These are phyloP conservation scores for Pollenia amentaria DNA, from an alignment of 2,888 invertebrate genomes.

Conservation along the genomic window DNA sequence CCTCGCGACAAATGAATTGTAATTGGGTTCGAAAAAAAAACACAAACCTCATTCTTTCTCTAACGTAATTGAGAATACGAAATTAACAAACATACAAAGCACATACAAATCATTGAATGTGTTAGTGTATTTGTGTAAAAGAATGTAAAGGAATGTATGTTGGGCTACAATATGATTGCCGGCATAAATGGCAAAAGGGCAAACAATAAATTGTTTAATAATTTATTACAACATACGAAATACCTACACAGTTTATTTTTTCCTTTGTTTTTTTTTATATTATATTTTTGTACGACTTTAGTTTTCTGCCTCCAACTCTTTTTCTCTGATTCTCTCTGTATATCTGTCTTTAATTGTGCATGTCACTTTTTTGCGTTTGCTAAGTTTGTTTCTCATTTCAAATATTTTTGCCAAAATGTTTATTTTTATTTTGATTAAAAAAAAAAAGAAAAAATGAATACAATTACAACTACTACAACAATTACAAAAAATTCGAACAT, in stretches of 20 bases:
- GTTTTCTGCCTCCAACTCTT: no score
- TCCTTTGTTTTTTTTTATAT: no score
- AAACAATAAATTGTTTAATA: constrained; percentile 62
- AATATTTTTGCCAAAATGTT: constrained; percentile 46
- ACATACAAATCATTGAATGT: no score
- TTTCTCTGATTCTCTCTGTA: background rate
- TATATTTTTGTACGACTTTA: no score
- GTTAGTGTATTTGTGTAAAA: background rate
- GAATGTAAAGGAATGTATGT: background rate
- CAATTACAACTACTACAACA: constrained; percentile 20
- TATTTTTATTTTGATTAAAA: constrained; percentile 54
- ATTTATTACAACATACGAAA: constrained; percentile 62
- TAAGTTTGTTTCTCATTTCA: background rate
- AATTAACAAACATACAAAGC: no score
- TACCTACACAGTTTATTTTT: background rate
- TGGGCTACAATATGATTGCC: constrained; percentile 26
- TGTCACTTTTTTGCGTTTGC: background rate
- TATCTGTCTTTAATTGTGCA: background rate
- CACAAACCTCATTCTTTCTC: no score
- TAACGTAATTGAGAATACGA: no score
- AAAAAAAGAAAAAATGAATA: no score
- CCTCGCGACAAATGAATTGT: no score
- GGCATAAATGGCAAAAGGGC: constrained; percentile 62
- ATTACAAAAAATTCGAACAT: constrained; percentile 68
- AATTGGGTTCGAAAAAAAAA: no score